Conservation (phyloP, 2,888 invertebrate species). For the Mamestra brassicae region DNA sequence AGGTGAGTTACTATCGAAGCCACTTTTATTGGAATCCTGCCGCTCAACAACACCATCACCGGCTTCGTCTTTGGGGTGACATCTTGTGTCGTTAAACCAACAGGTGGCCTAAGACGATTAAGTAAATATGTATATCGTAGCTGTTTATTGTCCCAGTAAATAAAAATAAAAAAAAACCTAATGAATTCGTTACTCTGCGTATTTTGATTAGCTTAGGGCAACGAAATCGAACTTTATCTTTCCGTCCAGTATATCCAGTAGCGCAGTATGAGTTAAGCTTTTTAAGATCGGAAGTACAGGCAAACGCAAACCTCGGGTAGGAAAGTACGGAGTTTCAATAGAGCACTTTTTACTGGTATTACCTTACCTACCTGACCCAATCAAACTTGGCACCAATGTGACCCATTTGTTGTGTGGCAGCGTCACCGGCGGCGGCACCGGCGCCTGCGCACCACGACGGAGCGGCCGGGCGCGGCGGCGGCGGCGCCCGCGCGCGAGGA, state of each 20-base stretch:
- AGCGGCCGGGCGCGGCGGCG: slow-evolving; percentile 70
- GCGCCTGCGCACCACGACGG: slow-evolving; percentile 80
- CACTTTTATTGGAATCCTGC: not conserved
- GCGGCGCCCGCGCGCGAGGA: slow-evolving; percentile 69
- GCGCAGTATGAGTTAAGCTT: not conserved
- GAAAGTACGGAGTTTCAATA: not conserved
- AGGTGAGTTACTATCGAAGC: slow-evolving; percentile 68
- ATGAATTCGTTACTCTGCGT: not conserved
- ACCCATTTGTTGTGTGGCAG: slow-evolving; percentile 32
- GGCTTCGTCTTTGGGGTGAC: not conserved
- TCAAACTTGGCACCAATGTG: not conserved
- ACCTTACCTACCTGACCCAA: not conserved
- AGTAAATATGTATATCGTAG: too few relatives aligned
- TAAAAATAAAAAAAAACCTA: not conserved
- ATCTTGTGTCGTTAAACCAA: not conserved
- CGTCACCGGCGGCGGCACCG: slow-evolving; percentile 81
- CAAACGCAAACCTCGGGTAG: not conserved
- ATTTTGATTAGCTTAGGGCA: not conserved
- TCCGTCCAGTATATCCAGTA: too few relatives aligned
- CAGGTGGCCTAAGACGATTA: not conserved
- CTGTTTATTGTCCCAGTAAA: too few relatives aligned
- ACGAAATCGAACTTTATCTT: not conserved
- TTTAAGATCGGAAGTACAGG: not conserved
- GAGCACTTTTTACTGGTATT: not conserved
- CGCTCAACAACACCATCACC: not conserved